Conservation (phyloP, 2,797 vertebrate species). For the Lophotriccus pileatus region DNA sequence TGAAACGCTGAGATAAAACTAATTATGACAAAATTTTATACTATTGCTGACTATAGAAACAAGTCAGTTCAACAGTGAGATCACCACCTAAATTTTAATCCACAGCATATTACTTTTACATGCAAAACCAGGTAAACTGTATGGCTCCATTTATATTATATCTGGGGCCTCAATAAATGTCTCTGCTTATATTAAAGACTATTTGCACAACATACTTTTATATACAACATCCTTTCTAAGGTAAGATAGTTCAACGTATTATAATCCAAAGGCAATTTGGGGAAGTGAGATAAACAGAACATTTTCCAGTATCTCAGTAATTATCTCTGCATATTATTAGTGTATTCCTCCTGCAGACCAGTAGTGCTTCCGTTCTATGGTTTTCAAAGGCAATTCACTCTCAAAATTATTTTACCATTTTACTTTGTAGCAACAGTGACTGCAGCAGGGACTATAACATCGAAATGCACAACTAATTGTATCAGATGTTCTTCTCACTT, state of each 20-base stretch:
- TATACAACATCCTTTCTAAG: background rate
- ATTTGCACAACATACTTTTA: background rate
- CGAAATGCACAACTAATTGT: conserved; percentile 31
- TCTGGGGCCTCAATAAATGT: background rate
- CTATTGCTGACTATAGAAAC: background rate
- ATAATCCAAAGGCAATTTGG: conserved; percentile 36
- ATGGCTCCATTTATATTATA: background rate
- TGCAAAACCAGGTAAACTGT: background rate
- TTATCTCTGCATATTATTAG: background rate
- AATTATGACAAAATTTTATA: background rate
- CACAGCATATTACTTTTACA: background rate
- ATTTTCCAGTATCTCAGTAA: conserved; percentile 13
- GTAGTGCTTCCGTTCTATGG: background rate
- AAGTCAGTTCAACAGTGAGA: background rate
- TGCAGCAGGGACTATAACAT: conserved; percentile 17
- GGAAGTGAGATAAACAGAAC: conserved; percentile 14
- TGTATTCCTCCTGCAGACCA: background rate
- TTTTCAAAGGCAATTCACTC: background rate
- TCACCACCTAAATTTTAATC: background rate
- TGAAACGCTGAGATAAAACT: background rate
- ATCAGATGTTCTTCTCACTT: conserved; percentile 35
- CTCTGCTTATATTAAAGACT: background rate
- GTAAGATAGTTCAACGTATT: background rate
- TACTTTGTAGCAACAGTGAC: conserved; percentile 38
- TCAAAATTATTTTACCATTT: conserved; percentile 53